Percentiles rank a stretch among this genome's conserved stretches.
Conservation (phyloP, 1,140 invertebrate genomes). For the Drosophila kepulauana region DNA sequence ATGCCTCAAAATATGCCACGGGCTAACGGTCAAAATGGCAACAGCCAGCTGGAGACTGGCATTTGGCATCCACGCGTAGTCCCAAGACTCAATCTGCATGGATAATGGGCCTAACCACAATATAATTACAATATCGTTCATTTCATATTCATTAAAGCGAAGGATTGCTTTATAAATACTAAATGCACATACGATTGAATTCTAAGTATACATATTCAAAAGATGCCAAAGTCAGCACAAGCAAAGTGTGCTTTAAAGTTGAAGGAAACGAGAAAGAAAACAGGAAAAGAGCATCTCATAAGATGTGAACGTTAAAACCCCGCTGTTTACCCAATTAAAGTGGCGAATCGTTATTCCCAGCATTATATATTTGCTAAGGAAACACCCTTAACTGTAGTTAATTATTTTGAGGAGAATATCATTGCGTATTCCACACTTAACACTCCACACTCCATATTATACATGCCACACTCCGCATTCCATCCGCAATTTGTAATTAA, state of each 20-base stretch:
- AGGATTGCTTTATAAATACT: conserved; percentile 10
- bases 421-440: conserved; percentile 4
- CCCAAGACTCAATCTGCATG: conserved; percentile 27
- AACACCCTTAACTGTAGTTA: conserved; percentile 10
- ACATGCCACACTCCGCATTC: conserved; percentile 2
- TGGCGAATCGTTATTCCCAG: neutral
- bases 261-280: no score
- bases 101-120: conserved; percentile 32
- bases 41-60: neutral
- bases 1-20: conserved; percentile 51
- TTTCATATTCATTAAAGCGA: conserved; percentile 1
- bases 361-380: neutral
- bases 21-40: conserved; percentile 4
- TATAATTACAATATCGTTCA: conserved; percentile 13
- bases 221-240: no score
- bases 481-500: conserved; percentile 11
- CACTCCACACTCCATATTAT: neutral
- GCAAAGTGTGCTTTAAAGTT: no score
- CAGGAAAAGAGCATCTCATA: neutral
- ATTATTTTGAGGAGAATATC: conserved; percentile 18
- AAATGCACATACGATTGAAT: conserved; percentile 4
- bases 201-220: neutral
- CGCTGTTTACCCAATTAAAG: neutral
- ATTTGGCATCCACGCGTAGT: neutral
- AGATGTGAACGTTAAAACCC: no score